Conservation (phyloP, 2,113 vertebrate genomes). For the Rhea pennata region DNA sequence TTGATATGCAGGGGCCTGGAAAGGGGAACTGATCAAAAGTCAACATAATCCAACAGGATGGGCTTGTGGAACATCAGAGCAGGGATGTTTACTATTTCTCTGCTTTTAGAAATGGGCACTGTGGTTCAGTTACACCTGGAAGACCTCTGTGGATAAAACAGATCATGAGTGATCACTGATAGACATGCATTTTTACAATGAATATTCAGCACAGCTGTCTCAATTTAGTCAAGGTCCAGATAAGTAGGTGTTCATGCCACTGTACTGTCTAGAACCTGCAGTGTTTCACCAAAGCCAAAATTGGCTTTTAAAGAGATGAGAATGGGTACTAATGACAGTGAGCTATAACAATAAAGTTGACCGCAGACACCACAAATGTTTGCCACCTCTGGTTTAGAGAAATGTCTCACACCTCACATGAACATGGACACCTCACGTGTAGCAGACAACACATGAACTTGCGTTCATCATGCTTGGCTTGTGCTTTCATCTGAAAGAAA, state of each 20-base stretch:
- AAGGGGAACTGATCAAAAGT: background rate
- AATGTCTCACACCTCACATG: too few species aligned
- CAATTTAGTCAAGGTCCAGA: too few species aligned
- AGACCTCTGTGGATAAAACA: background rate
- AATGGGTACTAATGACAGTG: fast-evolving
- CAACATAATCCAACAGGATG: background rate
- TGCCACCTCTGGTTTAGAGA: background rate
- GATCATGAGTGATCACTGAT: background rate
- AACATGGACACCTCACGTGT: too few species aligned
- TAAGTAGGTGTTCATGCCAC: fast-evolving
- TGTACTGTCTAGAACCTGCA: background rate
- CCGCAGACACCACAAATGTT: background rate
- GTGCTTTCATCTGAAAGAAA: too few species aligned
- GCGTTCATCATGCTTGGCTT: too few species aligned
- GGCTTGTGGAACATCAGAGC: background rate
- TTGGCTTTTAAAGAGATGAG: background rate
- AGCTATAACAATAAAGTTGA: background rate
- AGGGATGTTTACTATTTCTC: background rate
- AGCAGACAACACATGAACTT: too few species aligned
- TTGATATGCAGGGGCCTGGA: background rate
- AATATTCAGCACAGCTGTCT: background rate
- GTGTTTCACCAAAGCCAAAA: background rate
- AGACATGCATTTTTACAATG: background rate
- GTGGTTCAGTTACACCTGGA: background rate
- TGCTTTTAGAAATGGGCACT: fast-evolving